These are phyloP conservation scores for Drosophila lutescens DNA, from an alignment of 2,888 invertebrate genomes.

Conservation along the genomic window DNA sequence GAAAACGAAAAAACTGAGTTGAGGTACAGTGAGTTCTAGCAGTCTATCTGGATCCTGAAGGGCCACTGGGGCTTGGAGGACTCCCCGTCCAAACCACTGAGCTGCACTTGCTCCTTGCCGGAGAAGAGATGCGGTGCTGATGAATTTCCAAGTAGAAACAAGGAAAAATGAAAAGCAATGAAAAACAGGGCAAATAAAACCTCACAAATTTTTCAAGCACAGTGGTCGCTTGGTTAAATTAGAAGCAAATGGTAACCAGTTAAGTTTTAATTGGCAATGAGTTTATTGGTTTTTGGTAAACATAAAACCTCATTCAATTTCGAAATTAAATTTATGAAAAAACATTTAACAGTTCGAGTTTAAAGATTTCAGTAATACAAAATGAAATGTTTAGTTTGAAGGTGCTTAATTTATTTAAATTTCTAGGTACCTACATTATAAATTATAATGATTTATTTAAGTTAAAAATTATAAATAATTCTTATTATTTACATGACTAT, in stretches of 20 bases:
- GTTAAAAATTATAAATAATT: too few relatives aligned
- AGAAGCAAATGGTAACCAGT: neutral
- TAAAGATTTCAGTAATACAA: too few relatives aligned
- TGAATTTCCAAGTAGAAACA: constrained; percentile 46
- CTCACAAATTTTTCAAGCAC: constrained; percentile 56
- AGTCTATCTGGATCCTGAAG: constrained; percentile 33
- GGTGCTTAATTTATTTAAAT: too few relatives aligned
- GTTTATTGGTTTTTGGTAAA: neutral
- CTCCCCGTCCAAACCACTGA: constrained; percentile 18
- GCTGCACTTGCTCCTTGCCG: constrained; percentile 26
- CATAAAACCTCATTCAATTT: neutral
- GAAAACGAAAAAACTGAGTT: constrained; percentile 17
- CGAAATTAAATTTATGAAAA: neutral
- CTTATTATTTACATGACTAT: too few relatives aligned
- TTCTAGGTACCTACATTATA: too few relatives aligned
- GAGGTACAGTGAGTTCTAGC: constrained; percentile 36
- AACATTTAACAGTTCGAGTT: too few relatives aligned
- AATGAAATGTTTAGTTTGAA: too few relatives aligned
- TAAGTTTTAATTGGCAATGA: constrained; percentile 4
- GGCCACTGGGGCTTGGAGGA: constrained; percentile 18
- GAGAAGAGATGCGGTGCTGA: constrained; percentile 37
- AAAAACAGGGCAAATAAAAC: constrained; percentile 65
- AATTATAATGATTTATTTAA: too few relatives aligned
- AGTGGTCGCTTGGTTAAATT: constrained; percentile 16
- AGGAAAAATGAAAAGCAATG: constrained; percentile 1